Conservation (phyloP, 30 jellyfish, hydroid and myxozoan genomes). For the Pseudorhiza aurosa region DNA sequence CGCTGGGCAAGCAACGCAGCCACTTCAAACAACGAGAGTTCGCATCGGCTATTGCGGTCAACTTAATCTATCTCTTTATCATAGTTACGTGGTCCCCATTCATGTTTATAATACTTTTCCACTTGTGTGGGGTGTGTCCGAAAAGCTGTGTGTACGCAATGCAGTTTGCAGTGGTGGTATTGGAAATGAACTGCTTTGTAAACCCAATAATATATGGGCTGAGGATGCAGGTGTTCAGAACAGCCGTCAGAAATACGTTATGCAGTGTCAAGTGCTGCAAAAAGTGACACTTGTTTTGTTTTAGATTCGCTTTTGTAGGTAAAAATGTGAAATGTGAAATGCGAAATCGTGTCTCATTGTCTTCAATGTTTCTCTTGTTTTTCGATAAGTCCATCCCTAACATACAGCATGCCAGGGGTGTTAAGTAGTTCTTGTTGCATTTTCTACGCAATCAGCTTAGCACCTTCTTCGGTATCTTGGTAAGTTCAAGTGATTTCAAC, state of each 20-base stretch:
- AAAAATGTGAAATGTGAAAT: no score
- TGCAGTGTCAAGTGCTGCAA: not conserved
- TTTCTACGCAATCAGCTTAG: no score
- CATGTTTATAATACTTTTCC: not conserved
- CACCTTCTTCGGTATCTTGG: no score
- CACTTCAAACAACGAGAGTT: constrained; percentile 9
- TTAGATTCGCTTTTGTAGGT: no score
- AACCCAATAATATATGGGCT: constrained; percentile 25
- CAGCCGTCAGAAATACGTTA: not conserved
- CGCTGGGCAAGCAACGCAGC: not conserved
- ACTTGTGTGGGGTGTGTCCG: not conserved
- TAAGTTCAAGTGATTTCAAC: no score
- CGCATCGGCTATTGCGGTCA: constrained; percentile 37
- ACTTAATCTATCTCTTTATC: constrained; percentile 26
- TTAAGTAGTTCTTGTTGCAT: no score
- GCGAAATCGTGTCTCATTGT: no score
- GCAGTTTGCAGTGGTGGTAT: not conserved
- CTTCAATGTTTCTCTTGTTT: no score
- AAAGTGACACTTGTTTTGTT: not conserved
- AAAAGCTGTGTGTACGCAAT: not conserved
- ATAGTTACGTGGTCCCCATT: constrained; percentile 61
- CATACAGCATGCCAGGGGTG: no score
- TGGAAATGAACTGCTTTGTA: constrained; percentile 2
- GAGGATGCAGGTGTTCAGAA: not conserved
- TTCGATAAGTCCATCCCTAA: no score